These are phyloP conservation scores for Falco columbarius DNA, from an alignment of 2,797 vertebrate genomes.

Conservation along the genomic window DNA sequence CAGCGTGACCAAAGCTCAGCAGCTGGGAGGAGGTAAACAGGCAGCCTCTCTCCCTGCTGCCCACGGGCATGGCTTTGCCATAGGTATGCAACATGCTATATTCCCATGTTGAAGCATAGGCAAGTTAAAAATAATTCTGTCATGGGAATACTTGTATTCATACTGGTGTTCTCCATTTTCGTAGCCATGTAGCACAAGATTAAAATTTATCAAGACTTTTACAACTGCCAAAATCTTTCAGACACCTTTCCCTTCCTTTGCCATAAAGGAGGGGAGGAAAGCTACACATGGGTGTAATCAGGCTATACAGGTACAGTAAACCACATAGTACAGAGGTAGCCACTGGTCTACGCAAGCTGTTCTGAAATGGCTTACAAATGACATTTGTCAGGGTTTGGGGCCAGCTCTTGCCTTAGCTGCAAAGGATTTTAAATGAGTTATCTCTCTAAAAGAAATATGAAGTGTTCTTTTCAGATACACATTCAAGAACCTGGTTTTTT, in stretches of 20 bases:
- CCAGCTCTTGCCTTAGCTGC: not conserved
- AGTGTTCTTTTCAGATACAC: not conserved
- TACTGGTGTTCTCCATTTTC: not conserved
- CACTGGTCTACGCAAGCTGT: not conserved
- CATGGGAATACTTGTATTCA: not conserved
- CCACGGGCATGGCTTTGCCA: not conserved
- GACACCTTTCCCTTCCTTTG: not conserved
- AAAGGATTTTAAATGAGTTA: not conserved
- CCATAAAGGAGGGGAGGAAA: not conserved
- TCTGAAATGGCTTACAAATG: not conserved
- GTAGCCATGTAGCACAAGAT: not conserved
- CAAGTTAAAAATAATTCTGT: not conserved
- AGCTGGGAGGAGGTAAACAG: not conserved
- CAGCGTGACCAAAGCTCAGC: not conserved
- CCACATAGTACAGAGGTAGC: not conserved
- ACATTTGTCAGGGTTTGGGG: not conserved
- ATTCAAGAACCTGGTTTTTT: not conserved
- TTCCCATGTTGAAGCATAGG: not conserved
- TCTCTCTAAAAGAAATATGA: not conserved
- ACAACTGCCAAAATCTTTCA: not conserved
- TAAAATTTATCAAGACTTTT: not conserved
- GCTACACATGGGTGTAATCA: fast-evolving
- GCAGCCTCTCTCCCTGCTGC: not conserved
- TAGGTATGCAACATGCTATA: not conserved
- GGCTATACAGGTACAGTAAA: not conserved